Percentiles rank a stretch among this genome's conserved stretches.
These are phyloP conservation scores for Prunella strophiata DNA, from an alignment of 2,797 vertebrate genomes.

Conservation along the genomic window DNA sequence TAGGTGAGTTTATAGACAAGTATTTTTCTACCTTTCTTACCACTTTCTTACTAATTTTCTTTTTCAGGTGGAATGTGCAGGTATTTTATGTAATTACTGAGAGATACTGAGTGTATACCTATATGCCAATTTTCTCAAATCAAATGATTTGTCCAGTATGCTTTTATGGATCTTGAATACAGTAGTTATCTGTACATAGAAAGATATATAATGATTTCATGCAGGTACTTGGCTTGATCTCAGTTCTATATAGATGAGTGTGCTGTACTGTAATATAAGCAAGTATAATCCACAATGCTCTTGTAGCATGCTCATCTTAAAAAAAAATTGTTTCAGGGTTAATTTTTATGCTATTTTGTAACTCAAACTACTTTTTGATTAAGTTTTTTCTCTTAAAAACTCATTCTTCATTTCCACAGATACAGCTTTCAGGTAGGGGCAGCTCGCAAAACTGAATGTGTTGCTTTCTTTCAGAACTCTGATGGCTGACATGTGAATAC, in stretches of 20 bases:
- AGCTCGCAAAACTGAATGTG: not conserved
- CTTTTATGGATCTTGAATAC: not conserved
- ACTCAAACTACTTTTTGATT: not conserved
- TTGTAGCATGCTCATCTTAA: not conserved
- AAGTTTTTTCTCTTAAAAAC: not conserved
- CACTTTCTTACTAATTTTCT: not conserved
- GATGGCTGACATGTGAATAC: not conserved
- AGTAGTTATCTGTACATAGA: not conserved
- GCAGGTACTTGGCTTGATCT: not conserved
- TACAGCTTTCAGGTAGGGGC: not conserved
- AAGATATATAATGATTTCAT: not conserved
- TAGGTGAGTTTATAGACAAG: conserved; percentile 47
- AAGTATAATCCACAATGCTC: not conserved
- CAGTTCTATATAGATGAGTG: not conserved
- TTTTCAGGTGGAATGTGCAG: not conserved
- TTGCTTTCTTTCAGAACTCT: not conserved
- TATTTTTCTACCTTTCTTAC: not conserved
- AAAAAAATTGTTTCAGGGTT: not conserved
- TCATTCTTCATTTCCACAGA: not conserved
- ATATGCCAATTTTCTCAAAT: not conserved
- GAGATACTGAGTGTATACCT: not conserved
- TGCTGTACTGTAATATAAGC: not conserved
- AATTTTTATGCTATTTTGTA: not conserved
- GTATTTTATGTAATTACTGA: not conserved
- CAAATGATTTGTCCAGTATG: not conserved